A percentile compares a stretch with the other conserved stretches of the same genome.
These are phyloP conservation scores for Papilio protenor DNA, from an alignment of 2,888 invertebrate genomes.

Conservation along the genomic window DNA sequence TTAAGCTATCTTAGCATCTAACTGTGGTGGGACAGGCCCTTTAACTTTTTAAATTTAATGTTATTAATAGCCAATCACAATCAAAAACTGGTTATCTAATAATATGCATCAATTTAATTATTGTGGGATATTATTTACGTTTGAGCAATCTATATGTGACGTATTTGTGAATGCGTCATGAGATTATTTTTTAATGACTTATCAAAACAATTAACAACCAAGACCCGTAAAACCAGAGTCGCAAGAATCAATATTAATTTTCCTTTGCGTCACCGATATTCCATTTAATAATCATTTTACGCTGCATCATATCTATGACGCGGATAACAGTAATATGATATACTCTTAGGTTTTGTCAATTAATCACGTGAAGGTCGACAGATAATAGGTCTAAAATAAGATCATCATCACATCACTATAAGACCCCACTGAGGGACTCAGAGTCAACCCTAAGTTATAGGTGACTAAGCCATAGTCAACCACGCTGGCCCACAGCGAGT, in stretches of 20 bases:
- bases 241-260: not conserved
- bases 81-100: not conserved
- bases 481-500: too few relatives aligned
- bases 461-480: too few relatives aligned
- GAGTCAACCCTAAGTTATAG: too few relatives aligned
- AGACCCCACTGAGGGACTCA: too few relatives aligned
- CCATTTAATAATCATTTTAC: not conserved
- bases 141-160: not conserved
- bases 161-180: not conserved
- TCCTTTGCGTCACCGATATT: slow-evolving; percentile 3
- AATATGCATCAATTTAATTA: not conserved
- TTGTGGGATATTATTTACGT: not conserved
- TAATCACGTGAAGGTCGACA: too few relatives aligned
- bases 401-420: too few relatives aligned
- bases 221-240: not conserved
- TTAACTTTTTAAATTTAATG: too few relatives aligned
- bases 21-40: too few relatives aligned
- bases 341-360: not conserved
- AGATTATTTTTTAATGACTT: not conserved
- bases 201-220: not conserved
- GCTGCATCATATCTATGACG: slow-evolving; percentile 10
- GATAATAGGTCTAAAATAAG: too few relatives aligned
- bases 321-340: not conserved
- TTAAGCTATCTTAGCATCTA: too few relatives aligned
- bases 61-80: not conserved